These are phyloP conservation scores for Caenorhabditis latens DNA, from an alignment of 1,140 invertebrate genomes.

Conservation along the genomic window DNA sequence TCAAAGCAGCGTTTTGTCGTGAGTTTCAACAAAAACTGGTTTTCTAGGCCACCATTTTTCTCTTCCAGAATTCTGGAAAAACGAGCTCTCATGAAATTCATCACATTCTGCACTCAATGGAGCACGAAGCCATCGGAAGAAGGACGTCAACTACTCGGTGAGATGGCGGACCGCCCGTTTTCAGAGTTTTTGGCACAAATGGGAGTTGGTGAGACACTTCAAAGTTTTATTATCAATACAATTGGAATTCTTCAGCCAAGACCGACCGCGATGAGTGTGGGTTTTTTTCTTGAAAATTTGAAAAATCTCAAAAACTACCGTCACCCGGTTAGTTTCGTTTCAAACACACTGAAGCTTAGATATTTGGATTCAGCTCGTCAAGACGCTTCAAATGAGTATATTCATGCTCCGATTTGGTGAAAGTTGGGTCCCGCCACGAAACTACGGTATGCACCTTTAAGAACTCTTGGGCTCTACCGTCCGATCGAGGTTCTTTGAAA, in stretches of 20 bases:
- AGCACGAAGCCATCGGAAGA: slow-evolving; percentile 79
- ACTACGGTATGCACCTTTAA: too few species aligned
- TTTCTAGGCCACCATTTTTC: slow-evolving; percentile 83
- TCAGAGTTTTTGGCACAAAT: slow-evolving; percentile 86
- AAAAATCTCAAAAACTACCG: too few species aligned
- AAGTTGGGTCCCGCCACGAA: too few species aligned
- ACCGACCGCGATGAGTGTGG: slow-evolving; percentile 79
- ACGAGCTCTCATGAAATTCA: slow-evolving; percentile 92
- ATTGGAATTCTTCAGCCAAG: slow-evolving; percentile 88
- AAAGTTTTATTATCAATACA: slow-evolving; percentile 90
- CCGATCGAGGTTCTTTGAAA: too few species aligned
- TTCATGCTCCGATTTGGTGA: neutral
- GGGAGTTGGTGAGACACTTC: slow-evolving; percentile 86
- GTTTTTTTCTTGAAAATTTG: too few species aligned
- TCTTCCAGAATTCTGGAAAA: slow-evolving; percentile 89
- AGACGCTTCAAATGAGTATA: too few species aligned
- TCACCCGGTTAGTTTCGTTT: too few species aligned
- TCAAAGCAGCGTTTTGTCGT: slow-evolving; percentile 48
- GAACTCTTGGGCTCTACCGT: too few species aligned
- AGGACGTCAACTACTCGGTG: slow-evolving; percentile 78
- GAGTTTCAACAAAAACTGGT: slow-evolving; percentile 53
- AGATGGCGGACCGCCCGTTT: slow-evolving; percentile 87
- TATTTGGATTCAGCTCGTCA: too few species aligned
- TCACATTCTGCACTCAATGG: slow-evolving; percentile 87
- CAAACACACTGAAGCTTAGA: too few species aligned